Conservation (phyloP, 1,140 invertebrate genomes). For the Telenomus remus region DNA sequence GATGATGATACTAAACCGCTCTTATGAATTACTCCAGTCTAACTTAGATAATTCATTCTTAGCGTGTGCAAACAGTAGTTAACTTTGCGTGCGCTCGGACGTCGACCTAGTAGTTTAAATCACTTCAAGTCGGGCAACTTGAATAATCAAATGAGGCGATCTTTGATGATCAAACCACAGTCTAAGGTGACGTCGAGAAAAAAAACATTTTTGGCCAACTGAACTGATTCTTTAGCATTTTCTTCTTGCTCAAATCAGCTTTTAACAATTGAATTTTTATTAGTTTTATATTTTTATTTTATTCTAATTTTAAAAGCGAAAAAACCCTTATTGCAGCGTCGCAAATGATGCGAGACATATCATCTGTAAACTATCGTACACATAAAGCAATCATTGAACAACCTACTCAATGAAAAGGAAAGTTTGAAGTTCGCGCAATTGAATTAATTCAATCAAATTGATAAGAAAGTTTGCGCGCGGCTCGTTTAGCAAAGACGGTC, state of each 20-base stretch:
- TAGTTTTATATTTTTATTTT: too few relatives aligned
- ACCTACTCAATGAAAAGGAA: too few relatives aligned
- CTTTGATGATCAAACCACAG: constrained; percentile 34
- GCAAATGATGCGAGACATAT: constrained; percentile 3
- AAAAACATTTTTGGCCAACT: constrained; percentile 10
- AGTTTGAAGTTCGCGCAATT: not conserved
- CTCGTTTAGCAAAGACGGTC: not conserved
- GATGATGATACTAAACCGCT: constrained; percentile 3
- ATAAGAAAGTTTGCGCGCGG: not conserved
- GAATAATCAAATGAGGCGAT: constrained; percentile 57
- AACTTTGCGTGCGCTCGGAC: constrained; percentile 46
- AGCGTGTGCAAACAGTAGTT: constrained; percentile 50
- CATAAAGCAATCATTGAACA: too few relatives aligned
- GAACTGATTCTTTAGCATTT: not conserved
- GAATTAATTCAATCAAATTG: not conserved
- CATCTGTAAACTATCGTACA: not conserved
- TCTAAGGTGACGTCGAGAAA: constrained; percentile 15
- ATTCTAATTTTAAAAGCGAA: not conserved
- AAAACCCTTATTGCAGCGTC: constrained; percentile 1
- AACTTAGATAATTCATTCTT: constrained; percentile 54
- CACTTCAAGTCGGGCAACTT: constrained; percentile 52
- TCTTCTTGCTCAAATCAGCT: not conserved
- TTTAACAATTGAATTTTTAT: too few relatives aligned
- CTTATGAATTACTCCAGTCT: constrained; percentile 43
- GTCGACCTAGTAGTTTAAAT: constrained; percentile 56